phyloP scores from a whole-genome alignment of 2,797 vertebrate genomes.

The Philypnodon macrostomus region DNA sequence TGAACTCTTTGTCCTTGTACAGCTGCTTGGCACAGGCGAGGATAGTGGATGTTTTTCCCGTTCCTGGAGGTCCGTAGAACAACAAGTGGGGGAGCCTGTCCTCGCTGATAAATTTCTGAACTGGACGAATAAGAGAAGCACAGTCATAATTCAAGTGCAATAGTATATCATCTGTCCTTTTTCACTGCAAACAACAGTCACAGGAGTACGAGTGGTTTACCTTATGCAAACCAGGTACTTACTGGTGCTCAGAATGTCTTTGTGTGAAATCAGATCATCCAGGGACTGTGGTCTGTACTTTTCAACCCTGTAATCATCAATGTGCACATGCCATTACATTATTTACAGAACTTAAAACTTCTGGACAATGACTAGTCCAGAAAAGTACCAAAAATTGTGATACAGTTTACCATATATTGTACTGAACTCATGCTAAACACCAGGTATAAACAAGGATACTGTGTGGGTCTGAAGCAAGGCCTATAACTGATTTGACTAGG shows the following conservation, averaged over 20 bases:
- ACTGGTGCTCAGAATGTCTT: conserved; percentile 93
- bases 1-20: conserved; percentile 89
- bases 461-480: too few species aligned
- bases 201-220: too few species aligned
- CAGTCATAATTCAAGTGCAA: neutral
- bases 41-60: conserved; percentile 96
- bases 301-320: conserved; percentile 84
- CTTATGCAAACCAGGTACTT: conserved; percentile 66
- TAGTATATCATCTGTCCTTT: too few species aligned
- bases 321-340: too few species aligned
- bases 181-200: too few species aligned
- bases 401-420: neutral
- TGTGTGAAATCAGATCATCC: conserved; percentile 92
- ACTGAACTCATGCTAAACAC: too few species aligned
- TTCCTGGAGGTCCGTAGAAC: conserved; percentile 95
- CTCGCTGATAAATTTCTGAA: conserved; percentile 92
- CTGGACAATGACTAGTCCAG: too few species aligned
- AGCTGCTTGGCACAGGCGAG: conserved; percentile 91
- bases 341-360: neutral
- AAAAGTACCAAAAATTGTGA: too few species aligned
- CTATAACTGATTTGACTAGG: too few species aligned
- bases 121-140: conserved; percentile 59
- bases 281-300: conserved; percentile 92
- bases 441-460: too few species aligned
- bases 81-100: conserved; percentile 91